phyloP scores from a whole-genome alignment of 2,797 vertebrate species.

The Mionectes olivaceus region DNA sequence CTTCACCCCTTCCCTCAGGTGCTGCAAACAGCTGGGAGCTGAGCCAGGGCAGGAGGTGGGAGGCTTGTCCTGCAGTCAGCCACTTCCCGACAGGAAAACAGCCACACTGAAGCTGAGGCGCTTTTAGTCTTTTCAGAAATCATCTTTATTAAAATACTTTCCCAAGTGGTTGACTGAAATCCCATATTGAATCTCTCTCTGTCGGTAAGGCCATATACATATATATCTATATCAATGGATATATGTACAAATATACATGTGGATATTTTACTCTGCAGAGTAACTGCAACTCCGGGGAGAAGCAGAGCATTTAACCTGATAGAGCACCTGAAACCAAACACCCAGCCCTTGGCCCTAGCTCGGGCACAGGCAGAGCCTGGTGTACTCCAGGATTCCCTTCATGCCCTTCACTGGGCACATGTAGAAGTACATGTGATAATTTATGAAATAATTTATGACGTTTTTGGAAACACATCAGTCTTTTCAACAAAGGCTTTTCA shows the following conservation, averaged over 20 bases:
- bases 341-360: neutral
- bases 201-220: neutral
- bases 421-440: neutral
- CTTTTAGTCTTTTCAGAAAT: constrained; percentile 13
- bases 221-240: neutral
- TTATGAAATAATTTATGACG: constrained; percentile 5
- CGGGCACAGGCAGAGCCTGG: neutral
- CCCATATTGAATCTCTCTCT: neutral
- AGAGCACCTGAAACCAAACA: neutral
- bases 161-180: constrained; percentile 12
- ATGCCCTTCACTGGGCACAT: fast-evolving
- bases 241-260: neutral
- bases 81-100: neutral
- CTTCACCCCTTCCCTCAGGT: neutral
- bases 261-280: neutral
- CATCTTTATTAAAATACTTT: constrained; percentile 75
- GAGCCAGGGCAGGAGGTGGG: neutral
- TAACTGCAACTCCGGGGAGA: neutral
- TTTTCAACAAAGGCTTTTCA: neutral
- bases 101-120: neutral
- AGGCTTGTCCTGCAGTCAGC: neutral
- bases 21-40: neutral
- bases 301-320: neutral
- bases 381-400: neutral
- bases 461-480: neutral